Evolutionary conservation across 92 coral and sea anemone species (phyloP).

Genomic region (Actinostola sp.): DNA sequence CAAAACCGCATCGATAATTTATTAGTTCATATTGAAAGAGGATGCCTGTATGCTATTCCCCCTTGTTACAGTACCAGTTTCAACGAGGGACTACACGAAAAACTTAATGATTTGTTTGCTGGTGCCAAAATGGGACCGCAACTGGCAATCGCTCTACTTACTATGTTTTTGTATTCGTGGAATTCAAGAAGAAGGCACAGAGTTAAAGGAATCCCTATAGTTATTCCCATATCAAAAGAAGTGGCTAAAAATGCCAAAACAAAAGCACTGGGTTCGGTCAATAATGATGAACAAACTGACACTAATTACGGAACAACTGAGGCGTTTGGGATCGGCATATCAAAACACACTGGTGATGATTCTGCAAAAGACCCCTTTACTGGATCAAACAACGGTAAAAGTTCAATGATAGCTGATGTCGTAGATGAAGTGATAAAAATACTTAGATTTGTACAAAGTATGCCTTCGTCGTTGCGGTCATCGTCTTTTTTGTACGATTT

Average conservation of each 20-base stretch:
- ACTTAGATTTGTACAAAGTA: background rate
- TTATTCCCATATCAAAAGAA: constrained; percentile 22
- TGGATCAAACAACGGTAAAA: background rate
- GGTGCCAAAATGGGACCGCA: constrained; percentile 71
- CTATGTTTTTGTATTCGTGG: constrained; percentile 60
- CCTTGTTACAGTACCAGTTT: constrained; percentile 51
- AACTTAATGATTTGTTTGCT: constrained; percentile 48
- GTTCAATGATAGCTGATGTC: background rate
- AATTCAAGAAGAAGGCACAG: constrained; percentile 47
- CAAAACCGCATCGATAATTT: constrained; percentile 29
- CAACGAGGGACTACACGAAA: constrained; percentile 54
- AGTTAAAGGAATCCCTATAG: constrained; percentile 40
- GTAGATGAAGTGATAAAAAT: background rate
- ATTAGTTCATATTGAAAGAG: constrained; percentile 36
- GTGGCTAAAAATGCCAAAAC: too few species aligned
- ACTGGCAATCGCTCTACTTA: constrained; percentile 47
- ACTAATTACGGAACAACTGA: too few species aligned
- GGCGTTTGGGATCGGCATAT: too few species aligned
- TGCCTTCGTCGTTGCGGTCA: background rate
- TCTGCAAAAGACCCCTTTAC: too few species aligned
- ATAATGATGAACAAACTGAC: too few species aligned
- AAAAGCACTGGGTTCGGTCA: too few species aligned
- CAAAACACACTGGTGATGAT: too few species aligned
- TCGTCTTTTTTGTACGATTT: too few species aligned
- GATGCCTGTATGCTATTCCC: constrained; percentile 55